Base-by-base conservation (phyloP, 2,797 vertebrate species). In the Vespertilio murinus region DNA sequence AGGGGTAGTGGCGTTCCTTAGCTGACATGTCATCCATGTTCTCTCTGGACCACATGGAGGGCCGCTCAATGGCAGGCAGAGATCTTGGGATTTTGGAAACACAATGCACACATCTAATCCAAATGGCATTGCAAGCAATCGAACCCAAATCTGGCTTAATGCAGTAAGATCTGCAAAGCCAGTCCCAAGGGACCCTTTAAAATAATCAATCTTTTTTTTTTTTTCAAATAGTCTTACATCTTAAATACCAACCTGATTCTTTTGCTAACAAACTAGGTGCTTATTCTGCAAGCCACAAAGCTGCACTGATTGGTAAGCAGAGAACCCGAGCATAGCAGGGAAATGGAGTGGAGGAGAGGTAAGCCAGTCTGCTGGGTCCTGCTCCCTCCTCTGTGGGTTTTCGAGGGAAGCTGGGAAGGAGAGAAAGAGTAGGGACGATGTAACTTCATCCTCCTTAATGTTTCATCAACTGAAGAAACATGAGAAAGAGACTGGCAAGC, bases 161-260 rank as follows among this genome's bases (percentile, higher is more conserved):
- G 92, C 93, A 88, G 90, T 74, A 94, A 56, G 88, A 97, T 97
- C 94, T 95, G 95, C 90, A 97, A 94, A 97, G 80, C 89, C 74
- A 87, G 95, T 97, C 95, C 96, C 94, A 97, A 97, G 96, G 91
- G 96, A 96, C 94, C 96, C 92, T 94, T 95, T 64, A 94, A 96
- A 96, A 92, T 96, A 94, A 91, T 95, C 85, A 84, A 94, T 97
- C 88, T 16, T 74, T 96, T 97, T 97, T 95, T 59, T 61, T 61
- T 28, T 22, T 11, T 14, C 95, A 95, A 97, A 97, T 96, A 90
- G 82, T 89, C 38, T 97, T 97, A 97, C 64, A 1, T 95, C 80
- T 95, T 96, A 97, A 97, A 97, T 94, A 98, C 96, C 94, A 97
- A 97, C 96, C 86, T 2, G 1, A 96, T 96, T 97, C 93, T 94